A percentile compares a stretch with the other conserved stretches of the same genome.
These are phyloP conservation scores for Pseudanteris insignis DNA, from an alignment of 2,888 invertebrate genomes.

Conservation along the genomic window DNA sequence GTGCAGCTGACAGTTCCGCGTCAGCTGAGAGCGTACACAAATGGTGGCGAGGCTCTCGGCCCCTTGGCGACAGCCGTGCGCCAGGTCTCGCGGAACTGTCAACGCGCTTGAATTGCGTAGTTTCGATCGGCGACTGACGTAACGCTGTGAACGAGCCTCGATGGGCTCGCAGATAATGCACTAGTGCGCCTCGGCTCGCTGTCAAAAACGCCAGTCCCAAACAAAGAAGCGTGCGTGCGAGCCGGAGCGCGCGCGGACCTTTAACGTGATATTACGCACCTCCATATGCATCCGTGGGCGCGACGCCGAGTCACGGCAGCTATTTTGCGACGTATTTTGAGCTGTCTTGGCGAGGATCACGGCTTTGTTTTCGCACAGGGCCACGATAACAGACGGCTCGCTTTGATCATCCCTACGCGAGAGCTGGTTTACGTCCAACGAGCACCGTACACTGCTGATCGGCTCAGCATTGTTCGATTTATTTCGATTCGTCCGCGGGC, in stretches of 20 bases:
- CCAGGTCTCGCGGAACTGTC: conserved; percentile 7
- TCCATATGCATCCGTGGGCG: conserved; percentile 65
- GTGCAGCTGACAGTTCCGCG: conserved; percentile 59
- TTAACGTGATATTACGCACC: conserved; percentile 54
- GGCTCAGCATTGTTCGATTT: conserved; percentile 65
- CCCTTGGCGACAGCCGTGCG: conserved; percentile 29
- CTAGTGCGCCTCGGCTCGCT: conserved; percentile 4
- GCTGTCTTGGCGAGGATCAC: conserved; percentile 53
- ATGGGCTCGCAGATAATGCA: conserved; percentile 1
- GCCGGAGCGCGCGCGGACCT: conserved; percentile 33
- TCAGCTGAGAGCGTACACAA: conserved; percentile 64
- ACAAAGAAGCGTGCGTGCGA: conserved; percentile 48
- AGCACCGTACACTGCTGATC: conserved; percentile 60
- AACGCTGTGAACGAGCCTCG: not conserved
- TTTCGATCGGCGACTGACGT: conserved; percentile 30
- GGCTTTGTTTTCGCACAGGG: conserved; percentile 58
- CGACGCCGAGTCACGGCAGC: conserved; percentile 56
- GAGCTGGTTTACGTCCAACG: conserved; percentile 56
- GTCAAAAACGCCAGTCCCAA: conserved; percentile 25
- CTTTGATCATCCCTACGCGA: conserved; percentile 61
- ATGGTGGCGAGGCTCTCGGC: conserved; percentile 37
- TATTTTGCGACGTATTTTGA: conserved; percentile 48
- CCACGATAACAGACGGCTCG: conserved; percentile 59
- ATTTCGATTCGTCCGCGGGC: conserved; percentile 62
- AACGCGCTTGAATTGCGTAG: conserved; percentile 43